A percentile compares a stretch with the other conserved stretches of the same genome.
Conservation (phyloP, 2,797 vertebrate genomes). For the Notoglanidium macrostoma region DNA sequence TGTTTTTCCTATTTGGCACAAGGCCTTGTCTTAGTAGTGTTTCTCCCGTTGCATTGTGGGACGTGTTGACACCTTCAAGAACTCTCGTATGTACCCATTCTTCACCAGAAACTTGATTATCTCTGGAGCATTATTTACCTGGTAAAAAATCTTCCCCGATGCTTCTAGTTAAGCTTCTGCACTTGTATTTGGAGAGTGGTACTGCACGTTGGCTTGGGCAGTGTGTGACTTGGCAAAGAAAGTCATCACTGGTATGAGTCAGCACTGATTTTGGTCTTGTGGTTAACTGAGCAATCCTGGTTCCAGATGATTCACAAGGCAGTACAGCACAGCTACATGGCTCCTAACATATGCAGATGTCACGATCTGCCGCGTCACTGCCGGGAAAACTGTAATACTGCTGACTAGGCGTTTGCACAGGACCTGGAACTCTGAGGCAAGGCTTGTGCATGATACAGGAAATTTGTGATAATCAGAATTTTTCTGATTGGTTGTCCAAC, state of each 20-base stretch:
- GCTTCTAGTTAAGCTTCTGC: neutral
- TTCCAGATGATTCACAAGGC: constrained; percentile 7
- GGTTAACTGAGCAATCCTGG: neutral
- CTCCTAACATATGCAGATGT: neutral
- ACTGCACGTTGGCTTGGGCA: neutral
- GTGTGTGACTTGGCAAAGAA: neutral
- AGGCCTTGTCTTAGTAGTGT: neutral
- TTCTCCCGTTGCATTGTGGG: neutral
- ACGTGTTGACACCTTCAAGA: neutral
- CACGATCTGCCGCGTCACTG: neutral
- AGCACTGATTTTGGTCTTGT: constrained; percentile 3
- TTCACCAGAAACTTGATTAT: neutral
- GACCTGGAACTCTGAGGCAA: neutral
- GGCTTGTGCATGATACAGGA: neutral
- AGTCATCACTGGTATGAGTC: neutral
- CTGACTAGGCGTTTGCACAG: neutral
- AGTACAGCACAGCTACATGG: neutral
- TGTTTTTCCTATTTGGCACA: constrained; percentile 8
- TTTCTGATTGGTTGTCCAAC: neutral
- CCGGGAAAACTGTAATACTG: neutral
- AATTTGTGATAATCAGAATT: neutral
- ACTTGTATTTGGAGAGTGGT: neutral
- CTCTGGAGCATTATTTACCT: neutral
- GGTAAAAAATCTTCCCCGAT: too few species aligned
- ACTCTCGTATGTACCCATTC: neutral